Percentiles rank a stretch among this genome's conserved stretches.
Evolutionary conservation across 35 echinoderm and acorn worm species (phyloP).

Genomic region (Apostichopus japonicus): DNA sequence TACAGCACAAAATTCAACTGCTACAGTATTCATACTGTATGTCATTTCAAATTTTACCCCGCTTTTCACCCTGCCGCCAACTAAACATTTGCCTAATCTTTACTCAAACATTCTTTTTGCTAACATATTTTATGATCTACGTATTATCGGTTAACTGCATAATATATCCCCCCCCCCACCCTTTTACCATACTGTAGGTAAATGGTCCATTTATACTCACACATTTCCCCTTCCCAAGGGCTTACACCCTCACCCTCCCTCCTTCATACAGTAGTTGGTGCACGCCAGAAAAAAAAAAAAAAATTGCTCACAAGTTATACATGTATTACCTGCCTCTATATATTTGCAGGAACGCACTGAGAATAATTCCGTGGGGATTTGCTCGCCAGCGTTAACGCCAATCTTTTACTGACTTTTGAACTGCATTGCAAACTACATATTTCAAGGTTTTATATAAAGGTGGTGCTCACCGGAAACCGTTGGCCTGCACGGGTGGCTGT

Average conservation of each 20-base stretch:
- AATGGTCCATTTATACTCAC: background rate
- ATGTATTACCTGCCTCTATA: conserved; percentile 54
- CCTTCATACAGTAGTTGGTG: background rate
- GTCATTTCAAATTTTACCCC: too few relatives aligned
- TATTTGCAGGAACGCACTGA: conserved; percentile 45
- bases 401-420: conserved; percentile 46
- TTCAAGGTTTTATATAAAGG: conserved; percentile 36
- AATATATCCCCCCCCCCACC: too few relatives aligned
- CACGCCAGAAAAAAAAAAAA: background rate
- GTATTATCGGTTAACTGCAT: too few relatives aligned
- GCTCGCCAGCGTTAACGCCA: conserved; percentile 24
- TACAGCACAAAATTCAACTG: too few relatives aligned
- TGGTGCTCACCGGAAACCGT: conserved; percentile 31
- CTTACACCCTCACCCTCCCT: background rate
- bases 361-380: conserved; percentile 32
- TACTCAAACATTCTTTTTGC: too few relatives aligned
- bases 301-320: background rate
- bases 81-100: too few relatives aligned
- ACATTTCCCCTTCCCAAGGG: background rate
- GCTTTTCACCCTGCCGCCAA: too few relatives aligned
- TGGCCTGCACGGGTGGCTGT: conserved; percentile 14
- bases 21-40: too few relatives aligned
- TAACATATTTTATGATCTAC: too few relatives aligned
- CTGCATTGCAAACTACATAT: conserved; percentile 37
- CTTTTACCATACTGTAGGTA: too few relatives aligned